A percentile compares a stretch with the other conserved stretches of the same genome.
phyloP scores from a whole-genome alignment of 2,797 vertebrate genomes.

The Esox masquinongy region DNA sequence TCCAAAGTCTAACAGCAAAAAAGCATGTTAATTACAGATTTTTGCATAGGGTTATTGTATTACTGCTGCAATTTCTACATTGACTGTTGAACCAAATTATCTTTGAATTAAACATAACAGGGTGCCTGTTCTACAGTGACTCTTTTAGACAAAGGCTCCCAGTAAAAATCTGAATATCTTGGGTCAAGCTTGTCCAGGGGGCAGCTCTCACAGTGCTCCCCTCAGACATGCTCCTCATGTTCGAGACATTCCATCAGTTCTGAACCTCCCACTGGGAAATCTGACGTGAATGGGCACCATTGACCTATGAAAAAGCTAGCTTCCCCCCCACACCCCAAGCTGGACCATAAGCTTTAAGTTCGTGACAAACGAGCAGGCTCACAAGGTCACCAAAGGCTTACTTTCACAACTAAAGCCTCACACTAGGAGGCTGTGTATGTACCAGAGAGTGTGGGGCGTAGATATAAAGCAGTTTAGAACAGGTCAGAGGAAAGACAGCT shows the following conservation, averaged over 20 bases:
- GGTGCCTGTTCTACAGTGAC: conserved; percentile 38
- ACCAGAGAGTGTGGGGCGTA: too few species aligned
- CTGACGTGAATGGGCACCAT: conserved; percentile 60
- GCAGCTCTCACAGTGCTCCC: conserved; percentile 51
- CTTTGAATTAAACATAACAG: conserved; percentile 36
- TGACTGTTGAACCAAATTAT: conserved; percentile 13
- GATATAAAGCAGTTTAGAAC: too few species aligned
- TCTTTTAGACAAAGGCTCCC: conserved; percentile 48
- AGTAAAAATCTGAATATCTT: conserved; percentile 20
- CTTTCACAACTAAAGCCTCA: conserved; percentile 32
- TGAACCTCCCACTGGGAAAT: conserved; percentile 43
- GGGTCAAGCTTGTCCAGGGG: conserved; percentile 51
- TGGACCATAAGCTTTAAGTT: neutral
- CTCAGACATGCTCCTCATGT: conserved; percentile 56
- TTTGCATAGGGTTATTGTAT: neutral
- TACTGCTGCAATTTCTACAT: neutral
- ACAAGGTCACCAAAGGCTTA: conserved; percentile 14
- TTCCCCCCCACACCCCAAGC: neutral
- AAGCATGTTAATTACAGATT: neutral
- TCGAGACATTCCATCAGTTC: conserved; percentile 68
- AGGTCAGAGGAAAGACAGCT: too few species aligned
- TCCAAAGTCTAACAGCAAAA: neutral
- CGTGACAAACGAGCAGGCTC: conserved; percentile 14
- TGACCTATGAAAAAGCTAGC: conserved; percentile 55
- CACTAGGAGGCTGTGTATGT: neutral